Evolutionary conservation across 2,888 invertebrate species (phyloP).

Genomic region (Melieria omissa): DNA sequence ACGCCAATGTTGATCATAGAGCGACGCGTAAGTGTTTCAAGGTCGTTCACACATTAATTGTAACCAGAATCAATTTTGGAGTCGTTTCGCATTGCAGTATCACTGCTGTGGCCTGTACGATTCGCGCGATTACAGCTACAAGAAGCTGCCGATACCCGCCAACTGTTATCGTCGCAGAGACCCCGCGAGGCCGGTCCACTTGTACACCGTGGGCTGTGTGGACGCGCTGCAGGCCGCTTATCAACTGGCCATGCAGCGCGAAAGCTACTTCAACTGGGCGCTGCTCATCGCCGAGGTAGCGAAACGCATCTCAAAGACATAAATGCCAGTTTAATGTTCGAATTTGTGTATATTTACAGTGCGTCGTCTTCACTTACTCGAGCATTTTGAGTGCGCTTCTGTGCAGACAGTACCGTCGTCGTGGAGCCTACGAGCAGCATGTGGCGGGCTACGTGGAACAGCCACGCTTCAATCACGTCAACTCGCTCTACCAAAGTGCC

Average conservation of each 20-base stretch:
- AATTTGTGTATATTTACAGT: slow-evolving; percentile 3
- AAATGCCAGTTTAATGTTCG: too few relatives aligned
- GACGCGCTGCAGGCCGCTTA: slow-evolving; percentile 49
- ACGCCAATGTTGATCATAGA: slow-evolving; percentile 51
- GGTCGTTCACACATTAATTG: too few relatives aligned
- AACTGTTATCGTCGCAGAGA: slow-evolving; percentile 52
- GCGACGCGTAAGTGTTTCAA: slow-evolving; percentile 35
- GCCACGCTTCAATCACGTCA: slow-evolving; percentile 53
- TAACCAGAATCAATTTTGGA: too few relatives aligned
- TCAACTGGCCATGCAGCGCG: slow-evolving; percentile 50
- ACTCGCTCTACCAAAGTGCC: slow-evolving; percentile 43
- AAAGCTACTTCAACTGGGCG: slow-evolving; percentile 55
- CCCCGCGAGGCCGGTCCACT: slow-evolving; percentile 20
- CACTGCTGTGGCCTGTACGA: slow-evolving; percentile 55
- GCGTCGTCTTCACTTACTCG: slow-evolving; percentile 38
- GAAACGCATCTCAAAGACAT: not conserved
- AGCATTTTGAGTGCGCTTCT: slow-evolving; percentile 40
- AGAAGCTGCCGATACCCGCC: slow-evolving; percentile 49
- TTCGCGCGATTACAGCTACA: slow-evolving; percentile 51
- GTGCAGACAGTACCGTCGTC: slow-evolving; percentile 33
- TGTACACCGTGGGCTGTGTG: slow-evolving; percentile 51
- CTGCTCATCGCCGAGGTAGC: slow-evolving; percentile 45
- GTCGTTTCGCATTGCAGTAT: slow-evolving; percentile 37
- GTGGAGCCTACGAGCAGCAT: slow-evolving; percentile 41
- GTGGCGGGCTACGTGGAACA: slow-evolving; percentile 49